Evolutionary conservation across 2,113 vertebrate species (phyloP).

Genomic region (Zosterops hypoxanthus): DNA sequence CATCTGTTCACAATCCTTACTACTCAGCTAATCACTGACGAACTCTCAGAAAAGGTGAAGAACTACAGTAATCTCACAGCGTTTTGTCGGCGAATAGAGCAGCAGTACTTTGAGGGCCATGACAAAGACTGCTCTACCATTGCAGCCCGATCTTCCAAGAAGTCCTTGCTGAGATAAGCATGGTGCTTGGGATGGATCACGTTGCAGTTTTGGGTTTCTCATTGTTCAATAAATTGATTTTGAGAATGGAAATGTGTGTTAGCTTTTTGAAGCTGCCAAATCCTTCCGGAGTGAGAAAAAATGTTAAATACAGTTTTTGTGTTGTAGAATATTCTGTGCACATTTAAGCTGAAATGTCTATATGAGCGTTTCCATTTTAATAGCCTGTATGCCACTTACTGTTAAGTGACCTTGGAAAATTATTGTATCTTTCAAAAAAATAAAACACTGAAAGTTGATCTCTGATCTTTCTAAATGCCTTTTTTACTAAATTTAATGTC

Average conservation of each 20-base stretch:
- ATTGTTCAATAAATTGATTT: constrained; percentile 11
- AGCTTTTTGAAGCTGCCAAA: constrained; percentile 57
- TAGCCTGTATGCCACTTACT: constrained; percentile 67
- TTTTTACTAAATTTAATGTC: constrained; percentile 54
- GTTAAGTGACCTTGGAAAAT: constrained; percentile 77
- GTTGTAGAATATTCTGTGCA: constrained; percentile 40
- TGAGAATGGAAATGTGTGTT: constrained; percentile 13
- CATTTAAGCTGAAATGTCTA: constrained; percentile 54
- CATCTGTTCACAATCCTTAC: constrained; percentile 97
- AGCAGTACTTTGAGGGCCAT: constrained; percentile 82
- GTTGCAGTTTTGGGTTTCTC: constrained; percentile 3
- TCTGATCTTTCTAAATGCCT: constrained; percentile 73
- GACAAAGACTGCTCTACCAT: constrained; percentile 61
- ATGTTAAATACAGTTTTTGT: not conserved
- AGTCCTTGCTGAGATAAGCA: constrained; percentile 61
- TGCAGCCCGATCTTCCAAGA: constrained; percentile 67
- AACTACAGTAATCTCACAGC: constrained; percentile 88
- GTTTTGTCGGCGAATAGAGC: constrained; percentile 94
- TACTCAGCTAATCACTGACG: constrained; percentile 87
- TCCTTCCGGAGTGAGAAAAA: constrained; percentile 2
- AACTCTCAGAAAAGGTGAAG: constrained; percentile 90
- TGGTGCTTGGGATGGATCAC: not conserved
- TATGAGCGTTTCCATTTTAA: constrained; percentile 67
- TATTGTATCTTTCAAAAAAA: constrained; percentile 51
- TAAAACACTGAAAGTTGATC: constrained; percentile 62